Conservation (phyloP, 2,888 invertebrate species). For the Temnothorax unifasciatus region DNA sequence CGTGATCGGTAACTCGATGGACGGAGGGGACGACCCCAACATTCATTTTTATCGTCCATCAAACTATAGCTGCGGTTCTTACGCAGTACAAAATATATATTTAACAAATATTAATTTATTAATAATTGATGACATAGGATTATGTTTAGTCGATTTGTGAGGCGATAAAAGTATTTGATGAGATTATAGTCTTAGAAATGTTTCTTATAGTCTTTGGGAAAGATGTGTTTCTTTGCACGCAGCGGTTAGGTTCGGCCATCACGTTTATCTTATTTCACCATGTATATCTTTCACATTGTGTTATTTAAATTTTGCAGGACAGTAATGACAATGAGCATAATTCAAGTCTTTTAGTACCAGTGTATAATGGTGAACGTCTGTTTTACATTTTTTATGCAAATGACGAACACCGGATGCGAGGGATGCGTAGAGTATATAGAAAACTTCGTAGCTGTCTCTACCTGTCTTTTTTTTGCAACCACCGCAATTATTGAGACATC, state of each 20-base stretch:
- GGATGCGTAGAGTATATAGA: not conserved
- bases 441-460: not conserved
- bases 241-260: not conserved
- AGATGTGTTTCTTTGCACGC: not conserved
- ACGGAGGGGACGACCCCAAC: not conserved
- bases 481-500: constrained; percentile 19
- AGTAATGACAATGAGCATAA: no score
- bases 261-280: not conserved
- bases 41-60: not conserved
- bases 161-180: not conserved
- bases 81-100: not conserved
- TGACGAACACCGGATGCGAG: not conserved
- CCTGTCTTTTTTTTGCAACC: not conserved
- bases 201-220: not conserved
- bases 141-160: no score
- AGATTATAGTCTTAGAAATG: not conserved
- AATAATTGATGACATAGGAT: not conserved
- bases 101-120: not conserved
- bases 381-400: constrained; percentile 34
- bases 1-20: not conserved
- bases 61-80: not conserved
- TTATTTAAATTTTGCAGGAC: not conserved
- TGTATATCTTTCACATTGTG: not conserved
- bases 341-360: constrained; percentile 14
- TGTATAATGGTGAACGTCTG: not conserved